These are phyloP conservation scores for Leptodactylus fallax DNA, from an alignment of 2,797 vertebrate genomes.

Conservation along the genomic window DNA sequence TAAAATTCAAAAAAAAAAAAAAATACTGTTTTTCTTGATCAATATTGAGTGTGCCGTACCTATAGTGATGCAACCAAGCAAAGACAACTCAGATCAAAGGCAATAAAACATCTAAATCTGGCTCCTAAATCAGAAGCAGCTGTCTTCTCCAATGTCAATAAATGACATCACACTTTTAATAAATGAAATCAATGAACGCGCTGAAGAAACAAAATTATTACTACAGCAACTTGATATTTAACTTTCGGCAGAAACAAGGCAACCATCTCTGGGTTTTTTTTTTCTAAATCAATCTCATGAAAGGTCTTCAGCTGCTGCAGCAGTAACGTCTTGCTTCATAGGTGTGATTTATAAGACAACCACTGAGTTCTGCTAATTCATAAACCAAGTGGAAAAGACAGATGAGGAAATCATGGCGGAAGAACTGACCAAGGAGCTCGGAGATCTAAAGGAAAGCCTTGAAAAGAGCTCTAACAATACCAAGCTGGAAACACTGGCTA, in stretches of 20 bases:
- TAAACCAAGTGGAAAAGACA: background rate
- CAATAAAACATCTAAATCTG: slow-evolving; percentile 22
- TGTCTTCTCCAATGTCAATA: slow-evolving; percentile 42
- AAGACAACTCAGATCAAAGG: slow-evolving; percentile 2
- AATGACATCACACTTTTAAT: slow-evolving; percentile 49
- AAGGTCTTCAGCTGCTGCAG: slow-evolving; percentile 11
- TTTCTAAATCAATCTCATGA: slow-evolving; percentile 22
- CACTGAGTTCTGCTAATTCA: background rate
- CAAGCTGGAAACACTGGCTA: too few species aligned
- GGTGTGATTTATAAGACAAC: background rate
- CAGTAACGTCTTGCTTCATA: background rate
- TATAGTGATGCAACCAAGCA: background rate
- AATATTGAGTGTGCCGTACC: background rate
- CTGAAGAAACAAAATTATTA: slow-evolving; percentile 43
- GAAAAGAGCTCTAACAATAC: too few species aligned
- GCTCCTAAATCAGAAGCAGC: background rate
- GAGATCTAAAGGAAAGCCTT: background rate
- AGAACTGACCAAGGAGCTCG: background rate
- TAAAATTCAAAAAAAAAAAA: background rate
- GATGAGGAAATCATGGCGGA: background rate
- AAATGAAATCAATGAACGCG: slow-evolving; percentile 42
- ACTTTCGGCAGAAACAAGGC: slow-evolving; percentile 31
- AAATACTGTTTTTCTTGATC: background rate
- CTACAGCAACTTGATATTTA: slow-evolving; percentile 39
- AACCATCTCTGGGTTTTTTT: background rate